A percentile compares a stretch with the other conserved stretches of the same genome.
phyloP scores from a whole-genome alignment of 23 tunicate genomes.

The Botrylloides violaceus region DNA sequence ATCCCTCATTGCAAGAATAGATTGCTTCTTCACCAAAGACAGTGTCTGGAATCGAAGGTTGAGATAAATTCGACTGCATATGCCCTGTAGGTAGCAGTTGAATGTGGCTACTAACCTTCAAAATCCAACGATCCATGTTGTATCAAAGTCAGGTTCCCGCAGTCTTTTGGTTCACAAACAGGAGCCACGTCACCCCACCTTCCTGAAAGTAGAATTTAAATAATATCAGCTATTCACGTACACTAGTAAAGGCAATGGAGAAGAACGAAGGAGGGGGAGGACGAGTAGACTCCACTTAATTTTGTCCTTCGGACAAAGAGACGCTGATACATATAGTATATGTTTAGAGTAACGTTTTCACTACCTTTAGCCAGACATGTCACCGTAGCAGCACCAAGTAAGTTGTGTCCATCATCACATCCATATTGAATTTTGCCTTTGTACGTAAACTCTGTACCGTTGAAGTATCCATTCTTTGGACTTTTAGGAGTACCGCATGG shows the following conservation, averaged over 20 bases:
- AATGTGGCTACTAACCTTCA: slow-evolving; percentile 12
- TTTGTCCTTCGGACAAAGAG: too few relatives aligned
- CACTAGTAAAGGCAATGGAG: too few relatives aligned
- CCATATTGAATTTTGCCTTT: slow-evolving; percentile 28
- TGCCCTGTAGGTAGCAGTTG: too few relatives aligned
- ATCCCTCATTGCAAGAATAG: slow-evolving; percentile 53
- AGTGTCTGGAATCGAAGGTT: slow-evolving; percentile 47
- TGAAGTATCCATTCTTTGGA: slow-evolving; percentile 31
- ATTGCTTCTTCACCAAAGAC: slow-evolving; percentile 26
- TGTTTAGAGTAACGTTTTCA: too few relatives aligned
- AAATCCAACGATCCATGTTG: neutral
- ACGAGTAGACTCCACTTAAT: too few relatives aligned
- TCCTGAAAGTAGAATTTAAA: neutral
- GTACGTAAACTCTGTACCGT: slow-evolving; percentile 37
- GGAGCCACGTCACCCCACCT: slow-evolving; percentile 19
- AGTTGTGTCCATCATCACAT: slow-evolving; percentile 63
- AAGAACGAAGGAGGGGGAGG: too few relatives aligned
- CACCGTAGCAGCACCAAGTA: slow-evolving; percentile 26
- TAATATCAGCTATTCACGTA: too few relatives aligned
- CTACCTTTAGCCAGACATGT: slow-evolving; percentile 55
- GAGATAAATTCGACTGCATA: too few relatives aligned
- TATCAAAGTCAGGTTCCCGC: slow-evolving; percentile 15
- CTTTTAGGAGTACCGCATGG: slow-evolving; percentile 47
- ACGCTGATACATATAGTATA: too few relatives aligned
- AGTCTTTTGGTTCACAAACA: slow-evolving; percentile 17